phyloP scores from a whole-genome alignment of 2,797 vertebrate genomes.

The Salarias fasciatus region DNA sequence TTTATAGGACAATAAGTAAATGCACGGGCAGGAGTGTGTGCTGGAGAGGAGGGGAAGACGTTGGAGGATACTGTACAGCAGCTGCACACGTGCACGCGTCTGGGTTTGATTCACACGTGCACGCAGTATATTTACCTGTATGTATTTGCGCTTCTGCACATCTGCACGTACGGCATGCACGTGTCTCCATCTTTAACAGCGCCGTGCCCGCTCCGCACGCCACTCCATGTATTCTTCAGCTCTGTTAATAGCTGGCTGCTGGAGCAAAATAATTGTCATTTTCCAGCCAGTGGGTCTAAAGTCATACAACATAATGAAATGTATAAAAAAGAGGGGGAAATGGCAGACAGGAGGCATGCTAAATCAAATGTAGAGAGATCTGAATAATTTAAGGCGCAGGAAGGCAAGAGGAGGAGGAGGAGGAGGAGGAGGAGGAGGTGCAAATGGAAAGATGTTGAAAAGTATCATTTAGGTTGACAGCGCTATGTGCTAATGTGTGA shows the following conservation, averaged over 20 bases:
- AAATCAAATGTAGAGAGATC: constrained; percentile 87
- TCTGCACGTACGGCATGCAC: constrained; percentile 9
- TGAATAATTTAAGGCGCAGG: constrained; percentile 86
- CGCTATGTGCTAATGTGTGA: constrained; percentile 79
- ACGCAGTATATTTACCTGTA: constrained; percentile 45
- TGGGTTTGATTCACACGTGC: constrained; percentile 1
- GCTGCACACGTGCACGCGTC: constrained; percentile 17
- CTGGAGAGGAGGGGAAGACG: constrained; percentile 7
- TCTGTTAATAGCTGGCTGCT: constrained; percentile 86
- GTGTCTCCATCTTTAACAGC: constrained; percentile 46
- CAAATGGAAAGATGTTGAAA: constrained; percentile 83
- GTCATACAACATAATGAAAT: constrained; percentile 89
- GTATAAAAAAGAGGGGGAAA: constrained; percentile 84
- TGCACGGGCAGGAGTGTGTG: constrained; percentile 29
- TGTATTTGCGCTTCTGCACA: constrained; percentile 11
- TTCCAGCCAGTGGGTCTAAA: constrained; percentile 89
- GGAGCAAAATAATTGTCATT: constrained; percentile 90
- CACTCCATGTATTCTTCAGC: constrained; percentile 80
- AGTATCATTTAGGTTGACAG: constrained; percentile 85
- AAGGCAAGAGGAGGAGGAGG: constrained; percentile 76
- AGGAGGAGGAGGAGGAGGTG: constrained; percentile 77
- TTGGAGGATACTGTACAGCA: constrained; percentile 21
- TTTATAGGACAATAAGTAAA: constrained; percentile 49
- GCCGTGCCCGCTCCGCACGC: constrained; percentile 67
- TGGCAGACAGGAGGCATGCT: constrained; percentile 84